phyloP scores from a whole-genome alignment of 2,888 invertebrate species.

The Tromatobia lineatoria region DNA sequence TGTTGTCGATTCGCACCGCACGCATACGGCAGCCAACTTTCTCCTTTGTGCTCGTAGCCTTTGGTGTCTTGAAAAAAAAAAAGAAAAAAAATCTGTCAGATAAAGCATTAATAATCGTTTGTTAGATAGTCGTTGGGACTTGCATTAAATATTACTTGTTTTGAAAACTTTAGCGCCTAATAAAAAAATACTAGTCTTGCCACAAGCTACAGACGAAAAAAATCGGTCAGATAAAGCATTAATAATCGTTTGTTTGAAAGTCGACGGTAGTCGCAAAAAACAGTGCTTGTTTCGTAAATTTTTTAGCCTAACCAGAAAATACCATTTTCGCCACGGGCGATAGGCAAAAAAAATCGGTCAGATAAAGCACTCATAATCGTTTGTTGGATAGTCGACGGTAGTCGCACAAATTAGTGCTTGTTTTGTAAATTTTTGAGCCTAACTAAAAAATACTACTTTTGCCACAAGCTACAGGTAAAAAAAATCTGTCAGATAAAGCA shows the following conservation, averaged over 20 bases:
- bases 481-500: no score
- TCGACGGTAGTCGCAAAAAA: conserved; percentile 17
- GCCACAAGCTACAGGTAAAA: no score
- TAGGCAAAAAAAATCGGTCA: background rate
- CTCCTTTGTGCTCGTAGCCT: conserved; percentile 60
- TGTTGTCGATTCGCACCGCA: conserved; percentile 49
- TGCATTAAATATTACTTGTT: background rate
- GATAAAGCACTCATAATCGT: conserved; percentile 30
- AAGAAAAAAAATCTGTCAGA: background rate
- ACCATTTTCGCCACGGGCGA: no score
- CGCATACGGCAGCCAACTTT: conserved; percentile 39
- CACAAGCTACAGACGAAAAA: no score
- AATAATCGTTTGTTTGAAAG: conserved; percentile 21
- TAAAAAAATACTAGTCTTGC: no score
- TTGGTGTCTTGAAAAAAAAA: conserved; percentile 37
- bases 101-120: background rate
- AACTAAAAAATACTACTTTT: no score
- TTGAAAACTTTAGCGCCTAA: background rate
- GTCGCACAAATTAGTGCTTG: conserved; percentile 9
- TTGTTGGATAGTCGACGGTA: background rate
- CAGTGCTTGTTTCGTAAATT: background rate
- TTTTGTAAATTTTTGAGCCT: no score
- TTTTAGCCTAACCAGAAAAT: no score
- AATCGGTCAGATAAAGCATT: conserved; percentile 8
- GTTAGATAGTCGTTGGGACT: background rate